Base-by-base conservation (phyloP, 2,888 invertebrate genomes). In the Folsomia candida region DNA sequence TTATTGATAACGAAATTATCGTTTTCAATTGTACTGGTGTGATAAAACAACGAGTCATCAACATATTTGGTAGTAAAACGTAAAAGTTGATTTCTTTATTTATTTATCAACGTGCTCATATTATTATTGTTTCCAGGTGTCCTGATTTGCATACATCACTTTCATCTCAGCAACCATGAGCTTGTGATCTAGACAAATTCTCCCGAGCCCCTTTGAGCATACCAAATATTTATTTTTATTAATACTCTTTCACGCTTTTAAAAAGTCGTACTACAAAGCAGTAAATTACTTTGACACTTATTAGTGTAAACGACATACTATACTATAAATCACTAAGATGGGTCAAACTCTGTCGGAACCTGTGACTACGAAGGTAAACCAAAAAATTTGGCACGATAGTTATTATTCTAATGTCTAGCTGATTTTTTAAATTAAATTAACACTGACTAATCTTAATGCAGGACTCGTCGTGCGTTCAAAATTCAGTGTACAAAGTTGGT, bases 281-380 rank as follows among this genome's bases (percentile, higher is more conserved):
- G n/a, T n/a, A n/a, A n/a, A n/a, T n/a, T n/a, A n/a, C n/a, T n/a
- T n/a, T n/a, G n/a, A n/a, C n/a, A n/a, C n/a, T n/a, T n/a, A n/a
- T n/a, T n/a, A n/a, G n/a, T n/a, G n/a, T n/a, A 47, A 47, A 47
- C 9, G 47, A 47, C 9, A 18, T 18, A 47, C 9, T 47, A 47
- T 47, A 47, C 18, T 11, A 47, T 47, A 11, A 47, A 47, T 11
- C 47, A 63, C 2, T 25, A 62, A 4, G 26, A 99, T 99, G 98
- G 98, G 98, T 81, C 97, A 97, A 85, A 97, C 97, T 81, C 86
- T 99, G 76, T 94, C 96, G 72, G 97, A 98, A 85, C 98, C 98
- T 58, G 91, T 97, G n/a, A n/a, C n/a, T n/a, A n/a, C n/a, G n/a
- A n/a, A n/a, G n/a, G n/a, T n/a, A n/a, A n/a, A 77, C n/a, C n/a